Percentiles rank a stretch among this genome's conserved stretches.
Evolutionary conservation across 2,113 vertebrate genomes (phyloP).

Genomic region (Paratilapia polleni): DNA sequence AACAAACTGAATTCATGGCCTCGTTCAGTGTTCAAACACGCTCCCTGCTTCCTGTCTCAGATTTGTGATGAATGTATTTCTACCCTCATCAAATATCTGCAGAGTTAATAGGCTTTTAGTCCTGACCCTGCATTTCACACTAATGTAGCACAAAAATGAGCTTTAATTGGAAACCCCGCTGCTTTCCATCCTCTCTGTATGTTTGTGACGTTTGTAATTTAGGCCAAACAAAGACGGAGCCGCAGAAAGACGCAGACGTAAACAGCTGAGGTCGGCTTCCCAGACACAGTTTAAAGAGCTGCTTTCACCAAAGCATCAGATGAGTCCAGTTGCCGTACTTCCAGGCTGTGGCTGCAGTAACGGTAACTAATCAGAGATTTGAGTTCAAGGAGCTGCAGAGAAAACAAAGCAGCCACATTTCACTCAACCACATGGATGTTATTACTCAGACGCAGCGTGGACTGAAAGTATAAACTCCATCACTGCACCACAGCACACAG

Average conservation of each 20-base stretch:
- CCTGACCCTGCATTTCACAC: neutral
- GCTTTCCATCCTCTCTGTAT: neutral
- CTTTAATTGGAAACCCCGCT: neutral
- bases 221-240: neutral
- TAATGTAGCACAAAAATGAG: neutral
- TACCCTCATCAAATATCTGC: neutral
- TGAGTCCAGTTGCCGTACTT: neutral
- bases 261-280: slow-evolving; percentile 34
- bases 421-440: rapidly evolving
- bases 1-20: no score
- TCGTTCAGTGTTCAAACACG: no score
- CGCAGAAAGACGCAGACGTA: neutral
- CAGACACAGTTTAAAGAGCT: neutral
- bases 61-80: neutral
- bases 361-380: neutral
- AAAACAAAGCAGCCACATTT: neutral
- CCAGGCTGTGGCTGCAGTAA: neutral
- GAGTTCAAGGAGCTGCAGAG: neutral
- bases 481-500: neutral
- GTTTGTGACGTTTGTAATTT: neutral
- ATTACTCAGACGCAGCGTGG: neutral
- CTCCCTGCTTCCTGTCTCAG: neutral
- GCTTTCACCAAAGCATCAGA: neutral
- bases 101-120: neutral
- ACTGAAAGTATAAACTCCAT: neutral